Base-by-base conservation (phyloP, 2,888 invertebrate species). In the Hirtodrosophila duncani region DNA sequence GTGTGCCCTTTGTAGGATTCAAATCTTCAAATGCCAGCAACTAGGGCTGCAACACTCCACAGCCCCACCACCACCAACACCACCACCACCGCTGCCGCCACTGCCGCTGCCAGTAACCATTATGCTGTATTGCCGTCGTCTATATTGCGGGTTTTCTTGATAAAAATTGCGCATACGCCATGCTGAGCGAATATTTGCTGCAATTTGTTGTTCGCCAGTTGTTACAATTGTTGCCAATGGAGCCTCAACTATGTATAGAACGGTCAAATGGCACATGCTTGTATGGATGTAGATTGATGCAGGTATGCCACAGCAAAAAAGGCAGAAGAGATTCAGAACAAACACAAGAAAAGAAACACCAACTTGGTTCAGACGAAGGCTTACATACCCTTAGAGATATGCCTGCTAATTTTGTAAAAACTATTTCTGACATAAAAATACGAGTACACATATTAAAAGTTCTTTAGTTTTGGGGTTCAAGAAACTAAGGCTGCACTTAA, bases 91-190 rank as follows among this genome's bases (percentile, higher is more conserved):
- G 4, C 20, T 3, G 6, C 20, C 20, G 20, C 4, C 20, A 3
- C 6, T 5, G n/a, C n/a, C n/a, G n/a, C n/a, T n/a, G n/a, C n/a
- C n/a, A n/a, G n/a, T n/a, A n/a, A n/a, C n/a, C n/a, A n/a, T n/a
- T n/a, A n/a, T n/a, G n/a, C n/a, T n/a, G 36, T 9, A 26, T 14
- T 20, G 10, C 13, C 29, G 16, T n/a, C 11, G 9, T 9, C 18
- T 5, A 26, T 7, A 1, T 9, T 2, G 24, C n/a, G 10, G 39
- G 16, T 23, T 41, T 23, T 21, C 23, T 30, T 31, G 38, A 26
- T 38, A 52, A 63, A 77, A 58, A 46, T 60, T 70, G 77, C 65
- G 74, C 78, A 59, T 59, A 65, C 66, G 75, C 63, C 59, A 60
- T 44, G 70, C 45, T 18, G 49, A 6, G 29, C 34, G 43, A 69